phyloP scores from a whole-genome alignment of 2,113 vertebrate species.

The Coturnix japonica region DNA sequence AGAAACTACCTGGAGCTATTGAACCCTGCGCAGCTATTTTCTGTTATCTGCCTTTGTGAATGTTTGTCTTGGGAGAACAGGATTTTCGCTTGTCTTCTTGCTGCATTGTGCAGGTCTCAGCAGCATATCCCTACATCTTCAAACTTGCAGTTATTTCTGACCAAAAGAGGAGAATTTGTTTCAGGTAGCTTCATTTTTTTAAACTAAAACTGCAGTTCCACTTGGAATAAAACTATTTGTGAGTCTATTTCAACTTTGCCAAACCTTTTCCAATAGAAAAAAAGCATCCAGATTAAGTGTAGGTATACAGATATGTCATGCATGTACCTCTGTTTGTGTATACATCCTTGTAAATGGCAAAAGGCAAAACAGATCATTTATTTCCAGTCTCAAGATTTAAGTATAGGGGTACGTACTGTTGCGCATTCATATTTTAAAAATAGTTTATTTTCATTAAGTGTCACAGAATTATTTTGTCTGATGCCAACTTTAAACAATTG shows the following conservation, averaged over 20 bases:
- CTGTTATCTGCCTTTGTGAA: neutral
- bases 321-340: neutral
- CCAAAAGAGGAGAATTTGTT: neutral
- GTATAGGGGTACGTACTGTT: neutral
- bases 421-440: neutral
- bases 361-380: neutral
- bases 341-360: neutral
- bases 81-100: neutral
- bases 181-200: neutral
- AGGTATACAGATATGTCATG: neutral
- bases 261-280: neutral
- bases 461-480: neutral
- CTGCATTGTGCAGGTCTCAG: neutral
- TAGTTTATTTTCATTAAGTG: neutral
- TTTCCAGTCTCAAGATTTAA: neutral
- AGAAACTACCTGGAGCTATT: neutral
- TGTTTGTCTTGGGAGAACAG: neutral
- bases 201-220: neutral
- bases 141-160: neutral
- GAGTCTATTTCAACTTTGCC: neutral
- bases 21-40: neutral
- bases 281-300: neutral
- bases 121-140: rapidly evolving
- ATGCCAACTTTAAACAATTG: neutral
- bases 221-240: neutral